Evolutionary conservation across 2,797 vertebrate species (phyloP).

Genomic region (Champsocephalus esox): DNA sequence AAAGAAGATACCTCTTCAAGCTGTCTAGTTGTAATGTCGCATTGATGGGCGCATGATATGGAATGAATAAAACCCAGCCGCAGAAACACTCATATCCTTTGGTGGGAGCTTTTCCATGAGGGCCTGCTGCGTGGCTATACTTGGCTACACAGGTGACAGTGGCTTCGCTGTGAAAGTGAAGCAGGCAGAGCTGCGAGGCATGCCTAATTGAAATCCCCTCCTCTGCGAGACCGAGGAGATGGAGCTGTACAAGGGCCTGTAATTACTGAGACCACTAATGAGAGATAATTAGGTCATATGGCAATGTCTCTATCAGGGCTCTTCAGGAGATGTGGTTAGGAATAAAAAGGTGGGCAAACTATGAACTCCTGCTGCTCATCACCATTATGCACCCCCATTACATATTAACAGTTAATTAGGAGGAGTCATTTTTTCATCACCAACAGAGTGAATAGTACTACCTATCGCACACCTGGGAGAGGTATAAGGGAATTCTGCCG

Average conservation of each 20-base stretch:
- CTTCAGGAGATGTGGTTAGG: conserved; percentile 47
- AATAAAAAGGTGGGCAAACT: conserved; percentile 61
- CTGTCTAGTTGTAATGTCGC: conserved; percentile 62
- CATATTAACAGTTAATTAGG: conserved; percentile 49
- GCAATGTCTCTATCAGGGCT: conserved; percentile 64
- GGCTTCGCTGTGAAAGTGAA: conserved; percentile 55
- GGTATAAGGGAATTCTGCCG: background rate
- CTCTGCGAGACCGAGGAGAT: conserved; percentile 66
- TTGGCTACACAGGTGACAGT: conserved; percentile 72
- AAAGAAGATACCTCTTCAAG: conserved; percentile 38
- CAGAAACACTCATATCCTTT: conserved; percentile 21
- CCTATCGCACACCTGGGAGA: background rate
- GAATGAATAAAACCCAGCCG: conserved; percentile 51
- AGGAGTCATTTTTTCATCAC: conserved; percentile 26
- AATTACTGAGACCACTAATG: conserved; percentile 80
- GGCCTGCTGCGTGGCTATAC: conserved; percentile 50
- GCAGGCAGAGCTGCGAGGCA: conserved; percentile 52
- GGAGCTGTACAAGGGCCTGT: conserved; percentile 71
- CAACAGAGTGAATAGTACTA: conserved; percentile 1
- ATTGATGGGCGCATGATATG: conserved; percentile 52
- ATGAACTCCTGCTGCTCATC: conserved; percentile 58
- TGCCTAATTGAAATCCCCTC: conserved; percentile 77
- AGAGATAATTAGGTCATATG: conserved; percentile 81
- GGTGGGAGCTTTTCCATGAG: conserved; percentile 26
- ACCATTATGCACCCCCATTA: conserved; percentile 44